Evolutionary conservation across 2,888 invertebrate genomes (phyloP).

Genomic region (Pseudanteris insignis): DNA sequence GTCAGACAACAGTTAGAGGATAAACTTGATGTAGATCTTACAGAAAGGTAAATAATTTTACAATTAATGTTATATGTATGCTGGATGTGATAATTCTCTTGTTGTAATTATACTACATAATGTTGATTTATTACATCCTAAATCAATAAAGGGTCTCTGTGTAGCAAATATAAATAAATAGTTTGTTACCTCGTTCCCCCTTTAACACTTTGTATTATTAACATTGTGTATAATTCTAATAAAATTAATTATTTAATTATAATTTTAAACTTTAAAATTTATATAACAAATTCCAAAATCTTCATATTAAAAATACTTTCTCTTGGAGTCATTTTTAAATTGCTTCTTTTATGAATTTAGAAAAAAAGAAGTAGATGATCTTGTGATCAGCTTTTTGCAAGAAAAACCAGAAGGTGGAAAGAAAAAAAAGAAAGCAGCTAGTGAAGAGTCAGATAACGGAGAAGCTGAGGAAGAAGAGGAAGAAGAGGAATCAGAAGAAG

Average conservation of each 20-base stretch:
- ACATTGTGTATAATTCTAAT: too few species aligned
- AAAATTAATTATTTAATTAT: too few species aligned
- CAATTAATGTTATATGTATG: not conserved
- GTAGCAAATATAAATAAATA: constrained; percentile 51
- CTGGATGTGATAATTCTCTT: constrained; percentile 44
- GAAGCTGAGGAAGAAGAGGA: constrained; percentile 66
- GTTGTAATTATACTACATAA: constrained; percentile 44
- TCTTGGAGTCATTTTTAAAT: not conserved
- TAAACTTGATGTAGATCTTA: constrained; percentile 79
- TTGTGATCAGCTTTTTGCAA: constrained; percentile 81
- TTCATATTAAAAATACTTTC: too few species aligned
- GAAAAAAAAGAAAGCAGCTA: constrained; percentile 66
- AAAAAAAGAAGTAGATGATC: constrained; percentile 86
- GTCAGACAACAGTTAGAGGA: constrained; percentile 87
- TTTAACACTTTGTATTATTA: constrained; percentile 51
- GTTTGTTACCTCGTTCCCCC: constrained; percentile 63
- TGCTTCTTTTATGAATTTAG: constrained; percentile 66
- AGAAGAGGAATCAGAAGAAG: constrained; percentile 67
- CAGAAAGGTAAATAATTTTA: constrained; percentile 68
- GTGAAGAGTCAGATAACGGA: constrained; percentile 67
- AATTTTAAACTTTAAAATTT: too few species aligned
- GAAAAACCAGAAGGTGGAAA: constrained; percentile 65
- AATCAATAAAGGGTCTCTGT: constrained; percentile 61
- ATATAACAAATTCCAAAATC: too few species aligned
- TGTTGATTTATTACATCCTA: constrained; percentile 53